Evolutionary conservation across 2,797 vertebrate species (phyloP).

Genomic region (Pagetopsis macropterus): DNA sequence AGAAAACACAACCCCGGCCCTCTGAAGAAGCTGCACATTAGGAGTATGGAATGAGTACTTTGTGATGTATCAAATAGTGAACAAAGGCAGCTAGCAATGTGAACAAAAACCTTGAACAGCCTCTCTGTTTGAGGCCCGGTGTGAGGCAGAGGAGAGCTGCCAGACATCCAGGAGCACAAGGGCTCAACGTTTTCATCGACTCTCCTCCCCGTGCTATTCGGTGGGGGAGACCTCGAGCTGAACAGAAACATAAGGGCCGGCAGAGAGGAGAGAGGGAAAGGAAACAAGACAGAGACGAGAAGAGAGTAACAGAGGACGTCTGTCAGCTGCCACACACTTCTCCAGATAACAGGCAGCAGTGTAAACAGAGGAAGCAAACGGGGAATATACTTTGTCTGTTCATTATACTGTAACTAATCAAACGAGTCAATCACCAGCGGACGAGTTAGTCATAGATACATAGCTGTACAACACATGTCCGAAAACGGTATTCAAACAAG

Average conservation of each 20-base stretch:
- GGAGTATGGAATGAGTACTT: conserved; percentile 25
- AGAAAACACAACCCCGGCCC: conserved; percentile 16
- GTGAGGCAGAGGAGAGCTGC: conserved; percentile 31
- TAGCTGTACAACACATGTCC: too few species aligned
- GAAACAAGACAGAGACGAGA: conserved; percentile 33
- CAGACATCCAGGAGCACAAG: conserved; percentile 18
- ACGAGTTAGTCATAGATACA: neutral
- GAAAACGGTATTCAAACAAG: neutral
- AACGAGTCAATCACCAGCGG: conserved; percentile 3
- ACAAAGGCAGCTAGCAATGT: conserved; percentile 28
- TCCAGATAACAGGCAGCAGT: conserved; percentile 44
- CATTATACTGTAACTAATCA: neutral
- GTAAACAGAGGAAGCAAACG: conserved; percentile 22
- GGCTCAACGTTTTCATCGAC: conserved; percentile 20
- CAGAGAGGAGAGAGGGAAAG: conserved; percentile 4
- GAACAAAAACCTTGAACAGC: conserved; percentile 45
- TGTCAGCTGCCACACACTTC: conserved; percentile 38
- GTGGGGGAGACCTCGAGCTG: conserved; percentile 55
- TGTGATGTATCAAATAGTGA: conserved; percentile 35
- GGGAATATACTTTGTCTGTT: neutral
- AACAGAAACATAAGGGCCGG: conserved; percentile 35
- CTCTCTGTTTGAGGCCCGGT: conserved; percentile 36
- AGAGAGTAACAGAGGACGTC: conserved; percentile 4
- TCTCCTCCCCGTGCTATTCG: conserved; percentile 6
- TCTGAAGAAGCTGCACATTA: conserved; percentile 10